These are phyloP conservation scores for Rattus norvegicus DNA, from an alignment of 2,113 vertebrate genomes.

Conservation along the genomic window DNA sequence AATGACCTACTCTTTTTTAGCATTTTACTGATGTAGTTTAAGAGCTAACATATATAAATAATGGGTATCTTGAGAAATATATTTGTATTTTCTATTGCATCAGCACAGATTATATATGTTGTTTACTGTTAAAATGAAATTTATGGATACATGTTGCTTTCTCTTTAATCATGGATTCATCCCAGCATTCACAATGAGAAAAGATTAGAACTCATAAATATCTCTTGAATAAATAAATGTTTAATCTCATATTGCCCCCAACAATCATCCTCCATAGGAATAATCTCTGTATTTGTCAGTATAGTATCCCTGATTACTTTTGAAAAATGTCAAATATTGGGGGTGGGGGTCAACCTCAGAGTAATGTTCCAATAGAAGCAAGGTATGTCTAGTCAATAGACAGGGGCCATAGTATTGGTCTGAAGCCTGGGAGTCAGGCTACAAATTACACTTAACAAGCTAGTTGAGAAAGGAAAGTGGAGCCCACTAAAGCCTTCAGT, in stretches of 20 bases:
- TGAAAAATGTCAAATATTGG: constrained; percentile 11
- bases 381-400: too few relatives aligned
- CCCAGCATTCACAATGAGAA: not conserved
- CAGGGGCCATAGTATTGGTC: not conserved
- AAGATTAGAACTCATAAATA: not conserved
- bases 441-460: not conserved
- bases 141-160: not conserved
- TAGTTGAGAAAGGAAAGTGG: not conserved
- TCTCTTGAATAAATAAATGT: not conserved
- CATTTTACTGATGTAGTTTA: not conserved
- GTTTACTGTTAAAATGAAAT: not conserved
- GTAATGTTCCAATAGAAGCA: not conserved
- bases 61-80: not conserved
- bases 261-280: not conserved
- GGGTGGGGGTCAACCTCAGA: accelerated
- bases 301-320: constrained; percentile 13
- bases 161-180: not conserved
- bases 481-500: not conserved
- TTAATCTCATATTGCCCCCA: not conserved
- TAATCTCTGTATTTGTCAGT: not conserved
- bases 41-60: not conserved
- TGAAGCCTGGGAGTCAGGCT: too few relatives aligned
- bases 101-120: not conserved
- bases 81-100: not conserved
- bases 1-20: not conserved